A percentile compares a stretch with the other conserved stretches of the same genome.
These are phyloP conservation scores for Leptopterna dolabrata DNA, from an alignment of 2,888 invertebrate species.

Conservation along the genomic window DNA sequence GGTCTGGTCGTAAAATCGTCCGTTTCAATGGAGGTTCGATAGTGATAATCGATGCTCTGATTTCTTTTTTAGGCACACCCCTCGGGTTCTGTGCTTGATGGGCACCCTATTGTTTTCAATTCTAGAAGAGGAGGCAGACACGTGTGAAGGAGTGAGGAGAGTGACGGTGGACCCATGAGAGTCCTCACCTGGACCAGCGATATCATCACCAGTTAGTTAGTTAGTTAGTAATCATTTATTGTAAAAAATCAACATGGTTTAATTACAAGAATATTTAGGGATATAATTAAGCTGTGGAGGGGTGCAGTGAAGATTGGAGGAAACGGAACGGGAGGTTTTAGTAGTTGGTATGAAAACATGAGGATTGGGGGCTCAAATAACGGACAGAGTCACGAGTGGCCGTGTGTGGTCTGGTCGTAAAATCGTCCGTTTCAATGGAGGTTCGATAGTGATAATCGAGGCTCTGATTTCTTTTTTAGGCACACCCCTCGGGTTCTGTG, in stretches of 20 bases:
- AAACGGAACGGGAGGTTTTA: constrained; percentile 2
- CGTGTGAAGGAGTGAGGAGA: too few relatives aligned
- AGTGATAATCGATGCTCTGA: too few relatives aligned
- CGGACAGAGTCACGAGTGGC: neutral
- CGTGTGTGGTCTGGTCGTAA: neutral
- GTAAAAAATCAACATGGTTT: constrained; percentile 57
- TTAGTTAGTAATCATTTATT: too few relatives aligned
- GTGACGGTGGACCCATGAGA: too few relatives aligned
- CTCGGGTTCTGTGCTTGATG: too few relatives aligned
- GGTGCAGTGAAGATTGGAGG: constrained; percentile 15
- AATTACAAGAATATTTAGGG: constrained; percentile 59
- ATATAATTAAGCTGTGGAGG: constrained; percentile 39
- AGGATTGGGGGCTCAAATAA: neutral
- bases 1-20: neutral
- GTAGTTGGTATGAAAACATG: neutral
- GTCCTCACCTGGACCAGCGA: too few relatives aligned
- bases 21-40: neutral
- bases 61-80: too few relatives aligned
- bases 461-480: too few relatives aligned
- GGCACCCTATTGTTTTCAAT: too few relatives aligned
- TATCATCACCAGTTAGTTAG: too few relatives aligned
- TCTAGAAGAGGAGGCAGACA: too few relatives aligned
- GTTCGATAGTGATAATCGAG: neutral
- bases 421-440: neutral
- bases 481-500: too few relatives aligned